These are phyloP conservation scores for Thripadectes ignobilis DNA, from an alignment of 2,797 vertebrate species.

Conservation along the genomic window DNA sequence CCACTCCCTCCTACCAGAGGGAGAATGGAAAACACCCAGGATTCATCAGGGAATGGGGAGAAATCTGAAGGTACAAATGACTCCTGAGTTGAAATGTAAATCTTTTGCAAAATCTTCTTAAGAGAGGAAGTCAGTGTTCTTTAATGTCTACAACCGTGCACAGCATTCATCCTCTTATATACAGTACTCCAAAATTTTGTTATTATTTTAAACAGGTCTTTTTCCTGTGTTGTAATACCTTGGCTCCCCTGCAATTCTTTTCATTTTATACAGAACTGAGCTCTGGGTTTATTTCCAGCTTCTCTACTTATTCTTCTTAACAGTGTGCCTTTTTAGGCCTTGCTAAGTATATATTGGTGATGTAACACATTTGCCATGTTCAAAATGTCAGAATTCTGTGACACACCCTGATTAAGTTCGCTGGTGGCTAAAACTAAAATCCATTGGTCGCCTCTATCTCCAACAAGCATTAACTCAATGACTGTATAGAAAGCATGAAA, in stretches of 20 bases:
- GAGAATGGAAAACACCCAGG: neutral
- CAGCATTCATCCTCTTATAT: neutral
- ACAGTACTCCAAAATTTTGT: neutral
- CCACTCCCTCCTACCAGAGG: neutral
- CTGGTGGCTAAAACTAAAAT: neutral
- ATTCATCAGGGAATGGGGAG: neutral
- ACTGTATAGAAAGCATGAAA: neutral
- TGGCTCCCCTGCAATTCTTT: neutral
- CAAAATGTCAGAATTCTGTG: neutral
- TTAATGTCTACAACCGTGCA: neutral
- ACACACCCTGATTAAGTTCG: neutral
- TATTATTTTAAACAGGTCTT: neutral
- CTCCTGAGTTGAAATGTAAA: neutral
- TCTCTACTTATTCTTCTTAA: neutral
- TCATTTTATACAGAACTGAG: neutral
- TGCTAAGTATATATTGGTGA: neutral
- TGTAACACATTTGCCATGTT: neutral
- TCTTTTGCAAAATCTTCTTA: neutral
- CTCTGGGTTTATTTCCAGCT: neutral
- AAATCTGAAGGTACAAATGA: neutral
- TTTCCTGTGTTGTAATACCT: neutral
- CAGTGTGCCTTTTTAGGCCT: neutral
- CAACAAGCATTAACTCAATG: neutral
- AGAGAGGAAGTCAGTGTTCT: neutral
- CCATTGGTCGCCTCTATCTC: accelerated